Percentiles rank a stretch among this genome's conserved stretches.
phyloP scores from a whole-genome alignment of 2,797 vertebrate genomes.

The Alca torda region DNA sequence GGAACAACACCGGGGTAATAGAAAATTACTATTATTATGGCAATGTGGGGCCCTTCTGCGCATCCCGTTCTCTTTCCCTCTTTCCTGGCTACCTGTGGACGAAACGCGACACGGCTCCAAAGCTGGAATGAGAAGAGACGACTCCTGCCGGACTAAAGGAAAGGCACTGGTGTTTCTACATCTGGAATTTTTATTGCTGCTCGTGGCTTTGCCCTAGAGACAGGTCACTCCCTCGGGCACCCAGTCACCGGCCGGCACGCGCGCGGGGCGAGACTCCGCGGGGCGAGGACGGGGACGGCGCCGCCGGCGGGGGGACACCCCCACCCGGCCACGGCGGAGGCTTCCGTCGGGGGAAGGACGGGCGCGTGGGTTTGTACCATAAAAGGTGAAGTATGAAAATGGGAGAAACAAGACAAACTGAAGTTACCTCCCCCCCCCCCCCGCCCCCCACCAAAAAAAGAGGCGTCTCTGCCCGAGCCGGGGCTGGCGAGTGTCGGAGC shows the following conservation, averaged over 20 bases:
- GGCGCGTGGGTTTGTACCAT: background rate
- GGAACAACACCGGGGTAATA: fast-evolving
- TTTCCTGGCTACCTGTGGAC: background rate
- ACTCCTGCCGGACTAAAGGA: background rate
- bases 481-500: fast-evolving
- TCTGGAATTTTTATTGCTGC: background rate
- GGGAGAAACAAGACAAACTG: background rate
- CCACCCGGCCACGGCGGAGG: background rate
- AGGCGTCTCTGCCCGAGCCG: background rate
- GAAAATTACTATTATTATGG: too few relatives aligned
- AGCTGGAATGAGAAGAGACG: background rate
- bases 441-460: too few relatives aligned
- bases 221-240: background rate
- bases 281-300: background rate
- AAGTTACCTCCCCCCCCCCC: background rate
- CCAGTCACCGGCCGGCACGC: background rate
- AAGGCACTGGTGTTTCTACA: background rate
- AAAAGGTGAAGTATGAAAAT: background rate
- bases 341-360: background rate
- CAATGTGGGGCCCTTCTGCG: background rate
- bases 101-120: background rate
- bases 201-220: background rate
- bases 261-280: background rate
- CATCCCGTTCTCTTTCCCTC: background rate
- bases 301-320: fast-evolving